Evolutionary conservation across 92 coral and sea anemone genomes (phyloP).

Genomic region (Epizoanthus scotinus): DNA sequence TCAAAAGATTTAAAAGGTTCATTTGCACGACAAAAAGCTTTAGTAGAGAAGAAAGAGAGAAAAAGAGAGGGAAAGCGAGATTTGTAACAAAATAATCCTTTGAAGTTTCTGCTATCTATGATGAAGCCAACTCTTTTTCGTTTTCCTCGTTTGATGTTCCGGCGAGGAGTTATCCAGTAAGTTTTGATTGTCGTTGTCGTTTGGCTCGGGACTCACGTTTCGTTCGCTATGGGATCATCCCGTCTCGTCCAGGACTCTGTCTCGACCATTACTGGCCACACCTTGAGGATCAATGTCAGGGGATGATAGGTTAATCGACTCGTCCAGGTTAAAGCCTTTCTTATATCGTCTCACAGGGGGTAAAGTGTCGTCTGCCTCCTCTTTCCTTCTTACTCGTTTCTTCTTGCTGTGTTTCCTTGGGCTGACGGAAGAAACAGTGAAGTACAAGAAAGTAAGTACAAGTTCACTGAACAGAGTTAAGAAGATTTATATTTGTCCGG

Average conservation of each 20-base stretch:
- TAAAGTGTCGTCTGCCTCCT: neutral
- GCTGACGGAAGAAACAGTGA: slow-evolving; percentile 1
- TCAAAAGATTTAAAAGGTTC: too few species aligned
- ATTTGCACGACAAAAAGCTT: too few species aligned
- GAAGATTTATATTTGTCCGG: too few species aligned
- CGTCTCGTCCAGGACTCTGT: neutral
- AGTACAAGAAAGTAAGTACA: neutral
- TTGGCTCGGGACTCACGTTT: slow-evolving; percentile 12
- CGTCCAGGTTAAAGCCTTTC: slow-evolving; percentile 16
- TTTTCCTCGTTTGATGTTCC: slow-evolving; percentile 4
- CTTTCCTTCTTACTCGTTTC: slow-evolving; percentile 20
- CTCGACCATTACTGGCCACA: neutral
- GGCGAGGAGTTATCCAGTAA: neutral
- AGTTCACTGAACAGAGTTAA: too few species aligned
- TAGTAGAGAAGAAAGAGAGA: too few species aligned
- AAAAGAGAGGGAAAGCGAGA: too few species aligned
- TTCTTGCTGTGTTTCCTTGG: slow-evolving; percentile 17
- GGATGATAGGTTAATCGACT: slow-evolving; percentile 23
- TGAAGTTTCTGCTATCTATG: slow-evolving; percentile 5
- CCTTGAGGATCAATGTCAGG: neutral
- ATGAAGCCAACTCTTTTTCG: slow-evolving; percentile 6
- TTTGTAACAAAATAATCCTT: neutral
- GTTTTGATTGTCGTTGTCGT: slow-evolving; percentile 14
- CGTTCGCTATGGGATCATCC: slow-evolving; percentile 6
- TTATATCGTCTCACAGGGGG: slow-evolving; percentile 13